Percentiles rank a stretch among this genome's conserved stretches.
phyloP scores from a whole-genome alignment of 2,113 vertebrate species.

The Elephas maximus region DNA sequence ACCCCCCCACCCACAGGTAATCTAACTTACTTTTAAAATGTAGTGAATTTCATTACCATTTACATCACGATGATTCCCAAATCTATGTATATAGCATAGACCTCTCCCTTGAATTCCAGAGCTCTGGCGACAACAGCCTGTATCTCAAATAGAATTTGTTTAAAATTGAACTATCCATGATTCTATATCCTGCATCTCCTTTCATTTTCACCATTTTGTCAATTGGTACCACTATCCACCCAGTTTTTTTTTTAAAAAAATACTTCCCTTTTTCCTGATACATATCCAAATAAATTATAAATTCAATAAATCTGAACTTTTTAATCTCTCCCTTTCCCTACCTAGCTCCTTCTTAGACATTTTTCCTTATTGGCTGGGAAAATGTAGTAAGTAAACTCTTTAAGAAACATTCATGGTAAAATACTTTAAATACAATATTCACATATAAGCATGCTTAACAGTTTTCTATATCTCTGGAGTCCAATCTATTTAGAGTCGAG shows the following conservation, averaged over 20 bases:
- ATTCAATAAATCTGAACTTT: neutral
- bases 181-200: neutral
- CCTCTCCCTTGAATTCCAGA: neutral
- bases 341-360: neutral
- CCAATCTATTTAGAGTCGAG: neutral
- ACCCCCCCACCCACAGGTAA: no score
- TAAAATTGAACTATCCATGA: neutral
- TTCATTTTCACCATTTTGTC: neutral
- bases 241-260: no score
- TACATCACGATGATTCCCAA: neutral
- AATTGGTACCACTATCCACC: neutral
- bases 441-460: neutral
- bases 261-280: no score
- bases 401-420: neutral
- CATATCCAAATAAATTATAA: neutral
- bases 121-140: neutral
- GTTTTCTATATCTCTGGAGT: neutral
- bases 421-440: neutral
- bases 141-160: neutral
- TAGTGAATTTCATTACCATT: neutral
- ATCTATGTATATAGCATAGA: neutral
- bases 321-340: neutral
- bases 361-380: neutral
- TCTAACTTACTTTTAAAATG: neutral
- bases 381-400: neutral